Conservation (phyloP, 1,140 invertebrate species). For the Zeugodacus cucurbitae region DNA sequence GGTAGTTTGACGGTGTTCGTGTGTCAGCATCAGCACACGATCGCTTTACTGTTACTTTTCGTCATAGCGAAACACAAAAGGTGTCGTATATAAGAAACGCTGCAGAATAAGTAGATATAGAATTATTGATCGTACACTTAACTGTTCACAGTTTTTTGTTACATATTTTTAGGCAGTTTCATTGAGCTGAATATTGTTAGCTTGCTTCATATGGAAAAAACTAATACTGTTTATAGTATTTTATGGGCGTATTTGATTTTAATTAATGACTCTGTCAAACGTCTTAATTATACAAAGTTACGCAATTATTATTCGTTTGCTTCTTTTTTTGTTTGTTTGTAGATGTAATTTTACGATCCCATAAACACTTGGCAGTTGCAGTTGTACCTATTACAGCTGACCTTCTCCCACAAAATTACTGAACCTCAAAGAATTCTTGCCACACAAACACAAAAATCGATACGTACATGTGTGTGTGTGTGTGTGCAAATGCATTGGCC, state of each 20-base stretch:
- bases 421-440: conserved; percentile 13
- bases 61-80: not conserved
- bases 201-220: too few species aligned
- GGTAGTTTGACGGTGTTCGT: too few species aligned
- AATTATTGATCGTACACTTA: not conserved
- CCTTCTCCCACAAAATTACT: conserved; percentile 20
- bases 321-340: too few species aligned
- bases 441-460: not conserved
- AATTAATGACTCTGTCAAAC: not conserved
- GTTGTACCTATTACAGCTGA: not conserved
- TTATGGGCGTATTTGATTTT: not conserved
- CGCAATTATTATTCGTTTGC: not conserved
- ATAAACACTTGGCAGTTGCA: conserved; percentile 22
- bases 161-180: conserved; percentile 26
- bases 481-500: not conserved
- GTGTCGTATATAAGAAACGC: not conserved
- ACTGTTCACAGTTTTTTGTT: not conserved
- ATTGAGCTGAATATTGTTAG: not conserved
- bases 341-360: not conserved
- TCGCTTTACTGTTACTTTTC: too few species aligned
- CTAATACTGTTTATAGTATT: too few species aligned
- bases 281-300: not conserved
- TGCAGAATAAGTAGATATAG: not conserved
- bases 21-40: too few species aligned
- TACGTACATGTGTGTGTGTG: not conserved